A percentile compares a stretch with the other conserved stretches of the same genome.
phyloP scores from a whole-genome alignment of 2,797 vertebrate species.

The Poecilia wingei region DNA sequence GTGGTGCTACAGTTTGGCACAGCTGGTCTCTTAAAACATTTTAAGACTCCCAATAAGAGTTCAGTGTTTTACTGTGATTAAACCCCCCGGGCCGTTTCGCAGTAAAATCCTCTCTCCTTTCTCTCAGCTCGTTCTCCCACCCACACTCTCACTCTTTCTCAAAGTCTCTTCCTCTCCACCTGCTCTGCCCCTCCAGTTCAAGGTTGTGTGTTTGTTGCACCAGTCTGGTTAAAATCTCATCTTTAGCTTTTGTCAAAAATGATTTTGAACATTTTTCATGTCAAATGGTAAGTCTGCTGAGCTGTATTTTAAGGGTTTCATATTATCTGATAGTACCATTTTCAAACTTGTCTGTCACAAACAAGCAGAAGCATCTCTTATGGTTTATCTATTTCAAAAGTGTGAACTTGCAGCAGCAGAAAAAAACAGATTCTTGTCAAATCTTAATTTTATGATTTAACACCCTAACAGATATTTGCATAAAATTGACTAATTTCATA shows the following conservation, averaged over 20 bases:
- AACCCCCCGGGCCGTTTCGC: slow-evolving; percentile 71
- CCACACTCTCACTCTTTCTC: slow-evolving; percentile 48
- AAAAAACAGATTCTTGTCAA: background rate
- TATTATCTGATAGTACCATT: background rate
- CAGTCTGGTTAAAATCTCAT: slow-evolving; percentile 7
- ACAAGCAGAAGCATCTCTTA: background rate
- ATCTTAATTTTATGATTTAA: background rate
- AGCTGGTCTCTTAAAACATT: slow-evolving; percentile 78
- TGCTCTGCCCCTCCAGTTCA: slow-evolving; percentile 56
- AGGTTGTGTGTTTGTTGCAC: slow-evolving; percentile 40
- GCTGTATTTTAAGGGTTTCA: background rate
- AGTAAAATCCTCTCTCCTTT: slow-evolving; percentile 61
- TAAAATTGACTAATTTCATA: background rate
- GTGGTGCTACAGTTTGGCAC: slow-evolving; percentile 72
- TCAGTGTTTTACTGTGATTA: slow-evolving; percentile 81
- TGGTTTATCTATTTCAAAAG: background rate
- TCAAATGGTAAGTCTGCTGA: slow-evolving; percentile 6
- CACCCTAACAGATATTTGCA: background rate
- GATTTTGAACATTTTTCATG: slow-evolving; percentile 30
- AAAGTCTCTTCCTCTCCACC: slow-evolving; percentile 55
- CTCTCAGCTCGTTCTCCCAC: slow-evolving; percentile 26
- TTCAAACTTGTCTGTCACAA: slow-evolving; percentile 1
- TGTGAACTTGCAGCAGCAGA: background rate
- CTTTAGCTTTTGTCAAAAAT: slow-evolving; percentile 40
- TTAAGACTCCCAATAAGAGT: slow-evolving; percentile 78